Evolutionary conservation across 2,797 vertebrate genomes (phyloP).

Genomic region (Botia almorhae): DNA sequence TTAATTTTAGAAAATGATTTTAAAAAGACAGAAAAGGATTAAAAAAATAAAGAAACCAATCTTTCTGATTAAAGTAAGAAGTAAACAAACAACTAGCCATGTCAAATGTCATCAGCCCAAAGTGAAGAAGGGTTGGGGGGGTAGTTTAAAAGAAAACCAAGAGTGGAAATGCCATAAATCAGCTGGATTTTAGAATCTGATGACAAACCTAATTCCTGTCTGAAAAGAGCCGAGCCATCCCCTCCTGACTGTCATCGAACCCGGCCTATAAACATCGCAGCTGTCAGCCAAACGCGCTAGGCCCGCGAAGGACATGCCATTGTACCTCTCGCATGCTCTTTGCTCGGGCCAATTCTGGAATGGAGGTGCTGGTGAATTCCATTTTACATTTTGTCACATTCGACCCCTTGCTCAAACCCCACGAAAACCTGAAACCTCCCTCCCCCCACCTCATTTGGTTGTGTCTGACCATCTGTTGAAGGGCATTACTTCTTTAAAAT

Average conservation of each 20-base stretch:
- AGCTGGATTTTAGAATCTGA: constrained; percentile 90
- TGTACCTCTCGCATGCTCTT: constrained; percentile 82
- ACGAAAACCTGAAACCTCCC: constrained; percentile 20
- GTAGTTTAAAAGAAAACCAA: constrained; percentile 56
- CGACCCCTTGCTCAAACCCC: constrained; percentile 57
- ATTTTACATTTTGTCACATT: constrained; percentile 89
- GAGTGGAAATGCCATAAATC: constrained; percentile 84
- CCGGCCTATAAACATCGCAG: constrained; percentile 90
- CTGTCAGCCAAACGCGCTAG: constrained; percentile 83
- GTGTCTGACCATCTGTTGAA: constrained; percentile 82
- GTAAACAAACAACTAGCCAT: constrained; percentile 72
- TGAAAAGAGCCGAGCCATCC: constrained; percentile 80
- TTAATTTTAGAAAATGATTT: not conserved
- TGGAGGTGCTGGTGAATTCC: constrained; percentile 79
- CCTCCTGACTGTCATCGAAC: constrained; percentile 88
- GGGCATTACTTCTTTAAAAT: constrained; percentile 81
- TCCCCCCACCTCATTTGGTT: constrained; percentile 60
- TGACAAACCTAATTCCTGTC: constrained; percentile 89
- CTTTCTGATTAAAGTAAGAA: constrained; percentile 70
- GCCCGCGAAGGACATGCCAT: constrained; percentile 85
- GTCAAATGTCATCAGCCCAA: constrained; percentile 73
- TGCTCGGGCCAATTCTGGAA: constrained; percentile 83
- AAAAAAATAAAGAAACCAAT: constrained; percentile 32
- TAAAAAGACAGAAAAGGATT: not conserved
- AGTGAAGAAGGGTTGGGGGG: constrained; percentile 49